Base-by-base conservation (phyloP, 2,797 vertebrate species). In the Periophthalmus magnuspinnatus region DNA sequence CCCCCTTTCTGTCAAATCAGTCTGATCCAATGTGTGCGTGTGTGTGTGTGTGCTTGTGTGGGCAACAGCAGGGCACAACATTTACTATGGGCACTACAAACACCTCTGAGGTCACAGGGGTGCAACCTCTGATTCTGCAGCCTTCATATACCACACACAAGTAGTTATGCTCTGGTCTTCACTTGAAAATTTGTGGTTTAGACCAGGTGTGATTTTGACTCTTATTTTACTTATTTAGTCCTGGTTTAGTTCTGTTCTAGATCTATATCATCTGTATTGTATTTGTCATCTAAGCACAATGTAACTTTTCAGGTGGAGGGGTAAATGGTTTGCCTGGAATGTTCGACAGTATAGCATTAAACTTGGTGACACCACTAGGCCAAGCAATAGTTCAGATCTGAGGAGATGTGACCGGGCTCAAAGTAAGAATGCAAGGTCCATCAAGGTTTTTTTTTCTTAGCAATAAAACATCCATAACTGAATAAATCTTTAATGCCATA, bases 1-100 rank as follows among this genome's bases (percentile, higher is more conserved):
- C 58, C 84, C 79, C 75, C 64, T 81, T 89, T 90, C 84, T 80
- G 80, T 88, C 88, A 77, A 71, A 88, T 70, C 62, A 64, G 68
- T 82, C 78, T 79, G 79, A 75, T 79, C 76, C 34, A 57, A 47
- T 48, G 33, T 36, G 32, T 17, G 55, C 60, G 74, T 68, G 71
- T 7, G 36, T 38, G 9, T 67, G 36, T 38, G 36, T 1, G 36
- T 38, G 9, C 65, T 70, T 62, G 67, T 67, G 65, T 56, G 68
- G 55, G 68, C 50, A 5, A 62, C 67, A 68, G 69, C 77, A 28
- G 28, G 38, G 38, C 10, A 38, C 36, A 38, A 3, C 38, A 41
- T 38, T 54, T 52, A 45, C 24, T 52, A 45, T 52, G 38, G 41
- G 41, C 41, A 45, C 41, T 14, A 16, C 28, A 41, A 41, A 41